These are phyloP conservation scores for Leuciscus idus DNA, from an alignment of 2,113 vertebrate species.

Conservation along the genomic window DNA sequence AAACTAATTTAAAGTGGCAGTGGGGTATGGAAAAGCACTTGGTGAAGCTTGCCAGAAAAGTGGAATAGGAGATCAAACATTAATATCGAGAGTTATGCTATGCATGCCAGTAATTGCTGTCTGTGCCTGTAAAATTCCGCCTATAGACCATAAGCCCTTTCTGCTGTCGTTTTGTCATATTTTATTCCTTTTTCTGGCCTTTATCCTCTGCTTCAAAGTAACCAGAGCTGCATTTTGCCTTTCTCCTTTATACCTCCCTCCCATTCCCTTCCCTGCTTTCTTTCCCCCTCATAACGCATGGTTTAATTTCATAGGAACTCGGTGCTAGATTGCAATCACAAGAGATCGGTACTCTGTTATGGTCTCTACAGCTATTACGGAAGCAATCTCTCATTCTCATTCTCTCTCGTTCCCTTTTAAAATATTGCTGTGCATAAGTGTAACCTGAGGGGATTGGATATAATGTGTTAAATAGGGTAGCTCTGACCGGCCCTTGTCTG, in stretches of 20 bases:
- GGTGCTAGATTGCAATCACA: slow-evolving; percentile 68
- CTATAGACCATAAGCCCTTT: slow-evolving; percentile 68
- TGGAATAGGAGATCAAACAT: slow-evolving; percentile 70
- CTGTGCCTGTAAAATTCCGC: slow-evolving; percentile 68
- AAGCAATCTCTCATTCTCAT: slow-evolving; percentile 65
- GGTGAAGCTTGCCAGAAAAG: slow-evolving; percentile 55
- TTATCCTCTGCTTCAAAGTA: slow-evolving; percentile 73
- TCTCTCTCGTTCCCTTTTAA: slow-evolving; percentile 35
- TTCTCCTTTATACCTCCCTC: slow-evolving; percentile 36
- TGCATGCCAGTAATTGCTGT: slow-evolving; percentile 73
- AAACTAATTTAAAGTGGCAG: slow-evolving; percentile 55
- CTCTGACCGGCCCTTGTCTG: slow-evolving; percentile 57
- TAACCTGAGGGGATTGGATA: slow-evolving; percentile 67
- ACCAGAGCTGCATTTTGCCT: slow-evolving; percentile 61
- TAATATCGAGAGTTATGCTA: slow-evolving; percentile 62
- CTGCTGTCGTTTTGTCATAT: slow-evolving; percentile 72
- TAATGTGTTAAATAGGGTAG: slow-evolving; percentile 70
- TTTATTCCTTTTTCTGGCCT: slow-evolving; percentile 70
- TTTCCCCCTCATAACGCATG: slow-evolving; percentile 46
- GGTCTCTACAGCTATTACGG: slow-evolving; percentile 68
- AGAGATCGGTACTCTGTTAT: slow-evolving; percentile 65
- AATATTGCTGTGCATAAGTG: slow-evolving; percentile 68
- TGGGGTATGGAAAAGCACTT: slow-evolving; percentile 62
- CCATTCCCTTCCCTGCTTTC: slow-evolving; percentile 10
- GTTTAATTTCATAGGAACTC: slow-evolving; percentile 77